These are phyloP conservation scores for Drosophila repleta DNA, from an alignment of 1,140 invertebrate species.

Conservation along the genomic window DNA sequence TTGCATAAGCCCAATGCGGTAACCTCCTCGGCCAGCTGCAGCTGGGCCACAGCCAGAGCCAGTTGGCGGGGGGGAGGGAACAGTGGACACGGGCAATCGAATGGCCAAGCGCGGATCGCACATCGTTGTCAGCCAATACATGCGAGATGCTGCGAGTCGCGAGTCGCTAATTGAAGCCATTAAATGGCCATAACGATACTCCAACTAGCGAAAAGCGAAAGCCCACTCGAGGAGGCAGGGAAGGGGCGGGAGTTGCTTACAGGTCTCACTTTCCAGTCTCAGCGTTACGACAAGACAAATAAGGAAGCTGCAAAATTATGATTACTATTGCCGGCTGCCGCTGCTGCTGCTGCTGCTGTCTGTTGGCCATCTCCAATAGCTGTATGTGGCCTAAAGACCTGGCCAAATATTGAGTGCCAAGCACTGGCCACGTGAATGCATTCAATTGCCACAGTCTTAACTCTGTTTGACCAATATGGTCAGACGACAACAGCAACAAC, in stretches of 20 bases:
- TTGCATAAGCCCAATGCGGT: slow-evolving; percentile 70
- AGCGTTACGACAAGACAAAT: slow-evolving; percentile 43
- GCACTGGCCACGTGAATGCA: slow-evolving; percentile 49
- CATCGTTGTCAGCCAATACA: slow-evolving; percentile 76
- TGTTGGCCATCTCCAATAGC: slow-evolving; percentile 40
- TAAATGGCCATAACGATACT: slow-evolving; percentile 58
- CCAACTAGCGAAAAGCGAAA: slow-evolving; percentile 58
- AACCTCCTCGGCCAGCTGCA: slow-evolving; percentile 70
- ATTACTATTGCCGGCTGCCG: slow-evolving; percentile 55
- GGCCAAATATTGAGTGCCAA: slow-evolving; percentile 25
- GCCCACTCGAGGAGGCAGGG: background rate
- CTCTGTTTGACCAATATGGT: slow-evolving; percentile 59
- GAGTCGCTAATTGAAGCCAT: slow-evolving; percentile 77
- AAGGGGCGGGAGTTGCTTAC: slow-evolving; percentile 15
- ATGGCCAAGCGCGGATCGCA: slow-evolving; percentile 58
- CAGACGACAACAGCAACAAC: slow-evolving; percentile 16
- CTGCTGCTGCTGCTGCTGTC: too few species aligned
- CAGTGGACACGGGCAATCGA: slow-evolving; percentile 53
- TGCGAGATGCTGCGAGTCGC: slow-evolving; percentile 22
- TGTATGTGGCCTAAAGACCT: slow-evolving; percentile 25
- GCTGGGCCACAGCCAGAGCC: background rate
- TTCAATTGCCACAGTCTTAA: slow-evolving; percentile 46
- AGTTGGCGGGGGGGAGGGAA: background rate
- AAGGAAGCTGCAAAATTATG: slow-evolving; percentile 77
- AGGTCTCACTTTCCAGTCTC: slow-evolving; percentile 59